A percentile compares a stretch with the other conserved stretches of the same genome.
Evolutionary conservation across 2,797 vertebrate species (phyloP).

Genomic region (Threskiornis aethiopicus): DNA sequence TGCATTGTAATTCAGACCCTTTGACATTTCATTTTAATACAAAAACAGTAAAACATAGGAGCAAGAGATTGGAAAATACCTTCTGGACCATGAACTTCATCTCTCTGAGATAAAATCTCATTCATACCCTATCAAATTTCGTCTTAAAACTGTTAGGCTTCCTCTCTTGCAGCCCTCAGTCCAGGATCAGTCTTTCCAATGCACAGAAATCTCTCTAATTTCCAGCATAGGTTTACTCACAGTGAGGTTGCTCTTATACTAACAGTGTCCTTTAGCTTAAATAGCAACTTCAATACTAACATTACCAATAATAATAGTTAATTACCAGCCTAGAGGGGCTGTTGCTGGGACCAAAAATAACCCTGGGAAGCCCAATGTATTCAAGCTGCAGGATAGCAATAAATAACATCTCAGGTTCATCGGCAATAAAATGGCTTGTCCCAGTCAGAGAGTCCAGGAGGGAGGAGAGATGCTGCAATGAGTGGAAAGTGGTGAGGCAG

Average conservation of each 20-base stretch:
- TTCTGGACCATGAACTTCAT: not conserved
- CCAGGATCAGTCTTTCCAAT: not conserved
- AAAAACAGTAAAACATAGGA: not conserved
- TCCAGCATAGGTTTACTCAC: not conserved
- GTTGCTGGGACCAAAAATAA: not conserved
- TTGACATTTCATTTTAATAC: not conserved
- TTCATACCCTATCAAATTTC: not conserved
- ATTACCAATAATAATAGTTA: not conserved
- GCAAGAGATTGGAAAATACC: not conserved
- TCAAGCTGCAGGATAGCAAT: not conserved
- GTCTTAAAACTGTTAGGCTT: not conserved
- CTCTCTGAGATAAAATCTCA: not conserved
- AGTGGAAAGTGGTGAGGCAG: not conserved
- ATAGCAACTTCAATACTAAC: not conserved
- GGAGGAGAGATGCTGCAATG: not conserved
- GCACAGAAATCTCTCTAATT: not conserved
- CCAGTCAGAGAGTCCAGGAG: not conserved
- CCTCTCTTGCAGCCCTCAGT: not conserved
- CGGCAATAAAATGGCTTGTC: not conserved
- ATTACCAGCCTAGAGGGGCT: not conserved
- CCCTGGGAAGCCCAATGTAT: not conserved
- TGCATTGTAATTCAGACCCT: not conserved
- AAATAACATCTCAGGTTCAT: not conserved
- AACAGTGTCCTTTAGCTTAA: not conserved
- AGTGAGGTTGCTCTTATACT: not conserved